Base-by-base conservation (phyloP, 2,113 vertebrate genomes). In the Psilopsiagon aurifrons region DNA sequence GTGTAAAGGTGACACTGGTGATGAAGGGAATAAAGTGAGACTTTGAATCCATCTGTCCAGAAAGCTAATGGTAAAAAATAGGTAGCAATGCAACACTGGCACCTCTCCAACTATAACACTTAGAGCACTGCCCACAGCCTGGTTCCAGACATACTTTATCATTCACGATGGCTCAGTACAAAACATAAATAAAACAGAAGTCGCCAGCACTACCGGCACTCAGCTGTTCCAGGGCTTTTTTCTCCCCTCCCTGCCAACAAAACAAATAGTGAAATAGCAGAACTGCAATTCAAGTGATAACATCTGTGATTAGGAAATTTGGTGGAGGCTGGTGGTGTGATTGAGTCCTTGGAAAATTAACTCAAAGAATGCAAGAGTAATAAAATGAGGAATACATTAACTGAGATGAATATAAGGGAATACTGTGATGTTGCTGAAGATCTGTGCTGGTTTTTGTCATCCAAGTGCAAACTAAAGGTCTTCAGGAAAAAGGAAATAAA, bases 151-250 rank as follows among this genome's bases (percentile, higher is more conserved):
- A 83, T 15, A 88, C 46, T 95, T 88, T 39, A 90, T 94, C 94
- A 94, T 92, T 96, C 87, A 83, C 6, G 2, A 62, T 16, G 52
- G 71, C 70, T 95, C 63, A 80, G 62, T 74, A 81, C 33, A 88
- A 95, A 91, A 74, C 57, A 94, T 94, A 95, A 97, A 96, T 96
- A 97, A 96, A 89, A 39, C 59, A 88, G 35, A 84, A 90, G 69
- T 83, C 31, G 4, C 88, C 88, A 91, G 83, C 74, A 92, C 75
- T 67, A 33, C 66, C 44, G 41, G 85, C 86, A 82, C 60, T 96
- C 60, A 55, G 76, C 62, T 96, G 37, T 63, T 96, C 11, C 24
- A 17, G 82, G n/a, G 67, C 28, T 43, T 67, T 35, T 83, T 51
- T 33, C 5, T 6, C 11, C 24, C 16, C 88, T 80, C 49, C 43